Conservation (phyloP, 2,888 invertebrate species). For the Helicoverpa assulta region DNA sequence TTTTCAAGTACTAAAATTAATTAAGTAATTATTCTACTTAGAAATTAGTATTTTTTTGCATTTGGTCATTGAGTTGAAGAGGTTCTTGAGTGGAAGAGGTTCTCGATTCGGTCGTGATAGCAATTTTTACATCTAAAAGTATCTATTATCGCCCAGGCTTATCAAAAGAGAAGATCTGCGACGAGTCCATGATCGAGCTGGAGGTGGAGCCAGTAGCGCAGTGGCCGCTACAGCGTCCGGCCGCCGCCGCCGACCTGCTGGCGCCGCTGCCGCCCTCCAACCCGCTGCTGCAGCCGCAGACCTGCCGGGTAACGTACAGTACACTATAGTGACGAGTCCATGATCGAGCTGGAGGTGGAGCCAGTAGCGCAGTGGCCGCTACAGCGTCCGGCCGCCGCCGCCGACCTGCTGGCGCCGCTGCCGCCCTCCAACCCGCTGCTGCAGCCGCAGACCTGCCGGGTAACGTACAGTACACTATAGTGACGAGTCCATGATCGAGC, state of each 20-base stretch:
- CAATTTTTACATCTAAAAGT: neutral
- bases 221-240: slow-evolving; percentile 95
- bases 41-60: too few relatives aligned
- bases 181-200: slow-evolving; percentile 96
- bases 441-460: slow-evolving; percentile 66
- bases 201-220: slow-evolving; percentile 96
- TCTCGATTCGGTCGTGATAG: too few relatives aligned
- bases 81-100: too few relatives aligned
- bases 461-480: slow-evolving; percentile 3
- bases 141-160: slow-evolving; percentile 84
- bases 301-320: slow-evolving; percentile 37
- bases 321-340: slow-evolving; percentile 92
- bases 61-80: too few relatives aligned
- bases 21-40: too few relatives aligned
- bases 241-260: slow-evolving; percentile 92
- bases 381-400: slow-evolving; percentile 91
- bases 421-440: slow-evolving; percentile 92
- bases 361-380: slow-evolving; percentile 97
- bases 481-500: slow-evolving; percentile 96
- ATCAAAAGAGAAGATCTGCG: slow-evolving; percentile 95
- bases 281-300: slow-evolving; percentile 87
- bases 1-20: too few relatives aligned
- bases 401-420: slow-evolving; percentile 94
- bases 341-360: slow-evolving; percentile 95
- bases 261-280: slow-evolving; percentile 94